Evolutionary conservation across 1,140 invertebrate species (phyloP), one percentile per base, ranked within the genome.

Genomic region (Vanessa atalanta): DNA sequence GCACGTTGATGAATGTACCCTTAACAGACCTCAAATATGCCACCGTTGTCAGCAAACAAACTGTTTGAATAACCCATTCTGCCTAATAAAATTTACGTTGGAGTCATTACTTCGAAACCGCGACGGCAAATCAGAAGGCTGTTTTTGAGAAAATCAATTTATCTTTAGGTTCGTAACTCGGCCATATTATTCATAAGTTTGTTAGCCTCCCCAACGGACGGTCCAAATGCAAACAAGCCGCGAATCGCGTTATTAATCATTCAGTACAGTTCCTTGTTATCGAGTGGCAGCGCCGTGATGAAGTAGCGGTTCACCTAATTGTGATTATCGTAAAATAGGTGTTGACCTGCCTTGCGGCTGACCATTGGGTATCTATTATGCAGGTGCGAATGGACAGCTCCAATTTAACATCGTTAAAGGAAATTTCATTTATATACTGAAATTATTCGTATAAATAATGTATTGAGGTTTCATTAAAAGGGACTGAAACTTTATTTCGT

Each of bases 21-120:
- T 82, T 79, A 87, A 82, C 87, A 87, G 82, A 90, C 89, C 90
- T 89, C 90, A 89, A 91, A 88, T 88, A 92, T 90, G 81, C 83
- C 81, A 75, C 79, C 79, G 84, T 79, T 91, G 85, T 87, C 88
- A 84, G 82, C 83, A 78, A 79, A 83, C 78, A 65, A 82, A 83
- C 75, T 89, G 86, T 91, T 88, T 90, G 82, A 79, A 82, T 88
- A 89, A 84, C 82, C 85, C 84, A 82, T 82, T 82, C 81, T 83
- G 84, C 82, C 85, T 83, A 82, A 83, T 76, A 79, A 78, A 75
- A 83, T 79, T 72, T 47, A 78, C 68, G 72, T 69, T 70, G 48
- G 57, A 61, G 12, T 66, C 60, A 63, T 70, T 53, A 73, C 47
- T 70, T 69, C 16, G 14, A 63, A 13, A n/a, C 72, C 66, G 26